A percentile compares a stretch with the other conserved stretches of the same genome.
phyloP scores from a whole-genome alignment of 2,797 vertebrate genomes.

The Danio jaintianensis region DNA sequence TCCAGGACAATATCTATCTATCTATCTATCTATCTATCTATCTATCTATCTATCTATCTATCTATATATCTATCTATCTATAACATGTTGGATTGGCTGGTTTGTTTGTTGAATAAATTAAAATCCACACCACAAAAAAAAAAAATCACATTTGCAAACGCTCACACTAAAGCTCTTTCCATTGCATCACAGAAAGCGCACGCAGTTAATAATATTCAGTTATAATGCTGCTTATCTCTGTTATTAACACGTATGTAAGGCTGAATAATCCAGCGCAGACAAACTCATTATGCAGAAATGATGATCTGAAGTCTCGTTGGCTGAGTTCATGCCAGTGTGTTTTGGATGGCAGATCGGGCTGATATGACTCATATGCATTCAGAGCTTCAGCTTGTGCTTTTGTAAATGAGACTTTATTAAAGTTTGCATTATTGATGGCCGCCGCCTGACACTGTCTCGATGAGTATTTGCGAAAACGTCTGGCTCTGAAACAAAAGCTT shows the following conservation, averaged over 20 bases:
- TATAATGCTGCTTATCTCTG: slow-evolving; percentile 5
- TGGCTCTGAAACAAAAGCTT: slow-evolving; percentile 18
- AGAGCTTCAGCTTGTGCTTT: slow-evolving; percentile 18
- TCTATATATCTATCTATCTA: no score
- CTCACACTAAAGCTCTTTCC: background rate
- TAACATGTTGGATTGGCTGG: no score
- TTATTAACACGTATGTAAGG: slow-evolving; percentile 21
- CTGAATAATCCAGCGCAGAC: background rate
- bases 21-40: no score
- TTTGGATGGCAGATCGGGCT: slow-evolving; percentile 7
- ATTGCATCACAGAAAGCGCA: background rate
- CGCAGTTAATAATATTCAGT: background rate
- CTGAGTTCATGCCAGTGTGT: slow-evolving; percentile 6
- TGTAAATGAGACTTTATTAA: slow-evolving; percentile 42
- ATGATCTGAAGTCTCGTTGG: slow-evolving; percentile 17
- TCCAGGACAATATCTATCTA: no score
- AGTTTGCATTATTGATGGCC: slow-evolving; percentile 50
- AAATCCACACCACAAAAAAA: no score
- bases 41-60: no score
- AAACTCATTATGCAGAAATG: slow-evolving; percentile 25
- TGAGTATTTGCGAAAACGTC: slow-evolving; percentile 14
- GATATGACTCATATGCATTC: slow-evolving; percentile 36
- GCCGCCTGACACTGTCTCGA: slow-evolving; percentile 2
- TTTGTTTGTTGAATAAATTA: no score
- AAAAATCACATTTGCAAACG: background rate